These are phyloP conservation scores for Meriones psammophilus DNA, from an alignment of 2,797 vertebrate genomes.

Conservation along the genomic window DNA sequence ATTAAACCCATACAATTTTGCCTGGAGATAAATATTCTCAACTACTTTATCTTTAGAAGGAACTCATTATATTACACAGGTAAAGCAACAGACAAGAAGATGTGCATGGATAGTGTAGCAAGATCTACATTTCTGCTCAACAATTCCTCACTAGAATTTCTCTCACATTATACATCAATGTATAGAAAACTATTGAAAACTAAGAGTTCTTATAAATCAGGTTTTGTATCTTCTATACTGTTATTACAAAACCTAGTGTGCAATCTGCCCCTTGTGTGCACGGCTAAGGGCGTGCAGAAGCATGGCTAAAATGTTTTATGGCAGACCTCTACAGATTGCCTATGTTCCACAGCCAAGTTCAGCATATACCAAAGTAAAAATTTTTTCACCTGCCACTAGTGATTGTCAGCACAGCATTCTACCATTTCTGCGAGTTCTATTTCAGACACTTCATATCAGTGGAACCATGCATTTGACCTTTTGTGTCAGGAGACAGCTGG, in stretches of 20 bases:
- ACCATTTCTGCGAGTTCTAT: background rate
- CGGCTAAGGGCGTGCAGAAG: background rate
- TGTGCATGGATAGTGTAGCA: background rate
- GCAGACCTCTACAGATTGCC: background rate
- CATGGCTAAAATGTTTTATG: background rate
- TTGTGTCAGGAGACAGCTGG: background rate
- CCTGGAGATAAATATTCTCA: constrained; percentile 24
- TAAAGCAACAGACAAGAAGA: background rate
- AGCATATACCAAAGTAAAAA: background rate
- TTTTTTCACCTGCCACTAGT: background rate
- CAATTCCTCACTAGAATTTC: background rate
- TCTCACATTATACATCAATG: background rate
- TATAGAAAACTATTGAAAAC: background rate
- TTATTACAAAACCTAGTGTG: background rate
- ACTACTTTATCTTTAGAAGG: constrained; percentile 52
- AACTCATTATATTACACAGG: background rate
- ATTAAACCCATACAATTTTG: constrained; percentile 62
- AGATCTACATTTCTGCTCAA: background rate
- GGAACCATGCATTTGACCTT: background rate
- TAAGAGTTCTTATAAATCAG: background rate
- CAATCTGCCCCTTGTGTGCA: background rate
- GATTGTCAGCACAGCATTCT: background rate
- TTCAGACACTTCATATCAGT: background rate
- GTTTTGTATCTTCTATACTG: background rate
- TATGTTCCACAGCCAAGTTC: background rate